A percentile compares a stretch with the other conserved stretches of the same genome.
These are phyloP conservation scores for Propithecus deckenii DNA, from an alignment of 2,797 vertebrate species.

Conservation along the genomic window DNA sequence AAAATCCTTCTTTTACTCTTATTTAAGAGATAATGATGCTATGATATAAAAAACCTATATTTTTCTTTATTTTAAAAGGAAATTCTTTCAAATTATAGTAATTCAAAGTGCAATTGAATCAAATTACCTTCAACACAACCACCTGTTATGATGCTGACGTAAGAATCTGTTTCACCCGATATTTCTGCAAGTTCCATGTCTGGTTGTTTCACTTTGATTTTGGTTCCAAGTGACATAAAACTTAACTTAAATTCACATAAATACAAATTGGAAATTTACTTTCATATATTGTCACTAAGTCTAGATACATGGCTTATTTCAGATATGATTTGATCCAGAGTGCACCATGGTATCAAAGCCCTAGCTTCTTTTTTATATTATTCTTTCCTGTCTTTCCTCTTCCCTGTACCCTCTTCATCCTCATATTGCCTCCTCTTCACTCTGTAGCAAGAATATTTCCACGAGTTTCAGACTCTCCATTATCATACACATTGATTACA, in stretches of 20 bases:
- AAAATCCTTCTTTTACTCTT: background rate
- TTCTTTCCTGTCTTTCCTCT: background rate
- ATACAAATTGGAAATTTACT: background rate
- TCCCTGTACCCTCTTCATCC: too few species aligned
- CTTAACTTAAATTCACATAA: background rate
- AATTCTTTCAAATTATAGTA: background rate
- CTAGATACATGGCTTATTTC: background rate
- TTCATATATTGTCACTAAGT: background rate
- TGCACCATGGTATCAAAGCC: background rate
- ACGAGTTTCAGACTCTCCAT: background rate
- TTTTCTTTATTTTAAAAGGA: constrained; percentile 13
- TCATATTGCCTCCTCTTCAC: background rate
- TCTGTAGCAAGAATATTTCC: background rate
- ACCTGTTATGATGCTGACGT: background rate
- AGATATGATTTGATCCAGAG: background rate
- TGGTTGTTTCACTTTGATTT: background rate
- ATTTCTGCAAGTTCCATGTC: background rate
- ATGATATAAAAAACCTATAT: background rate
- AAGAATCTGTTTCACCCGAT: background rate
- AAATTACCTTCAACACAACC: background rate
- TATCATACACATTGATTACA: background rate
- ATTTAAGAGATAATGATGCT: background rate
- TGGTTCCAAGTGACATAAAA: background rate
- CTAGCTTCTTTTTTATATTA: background rate
- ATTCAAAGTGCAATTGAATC: background rate